These are phyloP conservation scores for Parazoanthus swiftii DNA, from an alignment of 92 coral and sea anemone species.

Conservation along the genomic window DNA sequence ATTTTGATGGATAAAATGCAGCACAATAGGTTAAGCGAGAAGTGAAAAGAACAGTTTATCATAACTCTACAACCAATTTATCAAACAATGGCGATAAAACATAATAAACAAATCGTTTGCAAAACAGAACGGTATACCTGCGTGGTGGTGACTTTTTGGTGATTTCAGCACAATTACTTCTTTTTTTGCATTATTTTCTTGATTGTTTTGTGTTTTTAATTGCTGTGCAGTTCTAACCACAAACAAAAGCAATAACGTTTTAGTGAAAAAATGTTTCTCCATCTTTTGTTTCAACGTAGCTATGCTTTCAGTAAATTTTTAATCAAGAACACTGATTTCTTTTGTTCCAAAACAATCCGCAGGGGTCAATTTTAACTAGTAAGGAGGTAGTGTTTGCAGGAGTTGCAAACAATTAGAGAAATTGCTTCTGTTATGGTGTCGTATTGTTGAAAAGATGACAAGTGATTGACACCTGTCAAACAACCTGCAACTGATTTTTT, in stretches of 20 bases:
- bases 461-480: neutral
- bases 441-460: neutral
- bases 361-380: neutral
- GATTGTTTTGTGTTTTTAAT: neutral
- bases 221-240: slow-evolving; percentile 2
- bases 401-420: neutral
- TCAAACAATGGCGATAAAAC: neutral
- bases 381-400: neutral
- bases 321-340: neutral
- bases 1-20: too few relatives aligned
- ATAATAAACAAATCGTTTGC: neutral
- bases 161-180: slow-evolving; percentile 26
- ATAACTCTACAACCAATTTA: neutral
- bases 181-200: slow-evolving; percentile 16
- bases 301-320: slow-evolving; percentile 21
- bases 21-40: neutral
- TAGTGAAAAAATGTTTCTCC: neutral
- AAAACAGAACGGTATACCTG: slow-evolving; percentile 21
- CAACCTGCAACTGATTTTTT: neutral
- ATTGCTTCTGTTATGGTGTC: slow-evolving; percentile 12
- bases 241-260: slow-evolving; percentile 4
- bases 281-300: neutral
- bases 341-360: neutral
- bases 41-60: neutral
- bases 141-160: slow-evolving; percentile 24